Conservation (phyloP, 2,797 vertebrate species). For the Cheirogaleus major region DNA sequence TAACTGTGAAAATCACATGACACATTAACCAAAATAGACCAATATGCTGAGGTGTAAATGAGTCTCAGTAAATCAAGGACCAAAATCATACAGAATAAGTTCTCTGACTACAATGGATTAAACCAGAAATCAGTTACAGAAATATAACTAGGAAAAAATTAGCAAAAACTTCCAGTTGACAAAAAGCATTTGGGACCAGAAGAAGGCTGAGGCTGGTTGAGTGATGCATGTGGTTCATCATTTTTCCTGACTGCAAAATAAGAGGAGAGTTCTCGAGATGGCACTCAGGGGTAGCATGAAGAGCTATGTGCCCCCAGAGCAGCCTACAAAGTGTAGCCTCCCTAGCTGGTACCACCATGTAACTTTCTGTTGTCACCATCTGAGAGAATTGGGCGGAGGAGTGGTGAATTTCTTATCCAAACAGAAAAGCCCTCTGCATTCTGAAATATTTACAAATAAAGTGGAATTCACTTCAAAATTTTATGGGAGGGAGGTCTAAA, state of each 20-base stretch:
- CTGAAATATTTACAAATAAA: conserved; percentile 47
- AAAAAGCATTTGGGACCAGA: background rate
- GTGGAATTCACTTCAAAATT: conserved; percentile 12
- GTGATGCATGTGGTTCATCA: background rate
- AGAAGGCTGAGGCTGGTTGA: background rate
- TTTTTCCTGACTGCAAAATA: conserved; percentile 26
- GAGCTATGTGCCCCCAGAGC: background rate
- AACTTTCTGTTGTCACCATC: background rate
- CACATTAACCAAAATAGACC: conserved; percentile 29
- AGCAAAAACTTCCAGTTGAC: background rate
- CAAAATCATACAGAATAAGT: conserved; percentile 16
- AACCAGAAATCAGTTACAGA: conserved; percentile 20
- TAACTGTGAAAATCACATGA: conserved; percentile 19
- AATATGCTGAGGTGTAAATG: background rate
- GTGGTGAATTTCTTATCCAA: background rate
- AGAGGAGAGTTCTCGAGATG: background rate
- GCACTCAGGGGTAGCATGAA: background rate
- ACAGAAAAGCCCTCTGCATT: background rate
- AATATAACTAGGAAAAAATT: background rate
- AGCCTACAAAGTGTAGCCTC: background rate
- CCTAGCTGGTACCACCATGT: background rate
- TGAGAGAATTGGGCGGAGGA: background rate
- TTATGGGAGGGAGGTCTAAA: background rate
- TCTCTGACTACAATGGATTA: conserved; percentile 28
- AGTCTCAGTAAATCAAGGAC: conserved; percentile 9